phyloP scores from a whole-genome alignment of 2,797 vertebrate genomes.

The Adelosebastes latens region DNA sequence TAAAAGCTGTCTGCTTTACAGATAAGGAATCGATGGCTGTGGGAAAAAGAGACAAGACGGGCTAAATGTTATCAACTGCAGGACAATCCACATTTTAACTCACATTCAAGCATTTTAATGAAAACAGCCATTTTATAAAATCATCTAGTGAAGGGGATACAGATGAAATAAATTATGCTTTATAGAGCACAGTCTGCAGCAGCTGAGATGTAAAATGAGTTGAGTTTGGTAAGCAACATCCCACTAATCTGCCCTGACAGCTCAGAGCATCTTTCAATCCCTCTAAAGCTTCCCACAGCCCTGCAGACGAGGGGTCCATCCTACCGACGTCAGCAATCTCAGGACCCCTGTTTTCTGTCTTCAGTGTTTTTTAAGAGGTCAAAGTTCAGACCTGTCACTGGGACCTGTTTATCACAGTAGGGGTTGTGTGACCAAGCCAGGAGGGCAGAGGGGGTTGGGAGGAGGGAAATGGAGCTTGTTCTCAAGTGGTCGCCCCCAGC shows the following conservation, averaged over 20 bases:
- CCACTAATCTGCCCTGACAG: not conserved
- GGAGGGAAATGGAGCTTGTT: conserved; percentile 21
- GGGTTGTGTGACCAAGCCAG: conserved; percentile 62
- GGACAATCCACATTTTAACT: not conserved
- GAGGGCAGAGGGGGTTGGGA: conserved; percentile 4
- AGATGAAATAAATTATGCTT: not conserved
- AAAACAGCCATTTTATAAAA: not conserved
- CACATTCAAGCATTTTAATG: not conserved
- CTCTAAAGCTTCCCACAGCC: conserved; percentile 37
- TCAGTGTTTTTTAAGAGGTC: conserved; percentile 57
- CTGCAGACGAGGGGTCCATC: conserved; percentile 23
- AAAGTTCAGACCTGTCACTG: conserved; percentile 67
- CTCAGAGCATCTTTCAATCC: conserved; percentile 17
- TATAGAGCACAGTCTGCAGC: not conserved
- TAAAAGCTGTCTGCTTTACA: conserved; percentile 7
- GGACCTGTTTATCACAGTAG: conserved; percentile 70
- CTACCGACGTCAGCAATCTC: conserved; percentile 48
- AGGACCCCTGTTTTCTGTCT: conserved; percentile 62
- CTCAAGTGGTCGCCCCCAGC: conserved; percentile 57
- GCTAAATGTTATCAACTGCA: not conserved
- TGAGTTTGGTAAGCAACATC: not conserved
- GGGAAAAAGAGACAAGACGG: conserved; percentile 11
- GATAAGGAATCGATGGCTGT: conserved; percentile 1
- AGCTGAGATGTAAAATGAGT: not conserved
- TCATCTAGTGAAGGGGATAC: not conserved